A percentile compares a stretch with the other conserved stretches of the same genome.
These are phyloP conservation scores for Ceyx cyanopectus DNA, from an alignment of 2,113 vertebrate species.

Conservation along the genomic window DNA sequence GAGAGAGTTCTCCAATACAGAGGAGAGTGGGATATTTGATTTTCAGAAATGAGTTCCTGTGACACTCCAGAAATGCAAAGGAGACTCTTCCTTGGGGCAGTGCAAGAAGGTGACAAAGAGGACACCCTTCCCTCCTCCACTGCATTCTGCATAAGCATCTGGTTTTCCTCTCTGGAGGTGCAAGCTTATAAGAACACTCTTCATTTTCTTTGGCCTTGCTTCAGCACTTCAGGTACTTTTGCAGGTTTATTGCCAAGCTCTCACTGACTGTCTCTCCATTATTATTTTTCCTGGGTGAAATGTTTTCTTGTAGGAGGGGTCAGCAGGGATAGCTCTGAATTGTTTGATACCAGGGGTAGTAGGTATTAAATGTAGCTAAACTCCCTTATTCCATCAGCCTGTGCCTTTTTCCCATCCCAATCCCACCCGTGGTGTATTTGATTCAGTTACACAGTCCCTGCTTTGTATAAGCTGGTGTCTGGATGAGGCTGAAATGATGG, in stretches of 20 bases:
- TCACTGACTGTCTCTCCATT: not conserved
- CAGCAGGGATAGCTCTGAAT: not conserved
- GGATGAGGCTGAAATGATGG: not conserved
- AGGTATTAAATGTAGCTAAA: not conserved
- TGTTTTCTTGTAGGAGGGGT: not conserved
- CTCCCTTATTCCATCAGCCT: not conserved
- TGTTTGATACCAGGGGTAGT: not conserved
- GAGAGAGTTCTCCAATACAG: not conserved
- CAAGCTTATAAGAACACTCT: not conserved
- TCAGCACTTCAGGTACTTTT: not conserved
- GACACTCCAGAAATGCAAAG: not conserved
- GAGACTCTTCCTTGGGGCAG: not conserved
- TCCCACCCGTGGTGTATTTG: not conserved
- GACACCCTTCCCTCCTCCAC: not conserved
- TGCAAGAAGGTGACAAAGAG: not conserved
- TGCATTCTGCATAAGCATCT: not conserved
- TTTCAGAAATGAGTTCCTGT: not conserved
- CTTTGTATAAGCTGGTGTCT: not conserved
- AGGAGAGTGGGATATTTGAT: not conserved
- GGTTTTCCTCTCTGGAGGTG: not conserved
- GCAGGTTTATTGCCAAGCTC: not conserved
- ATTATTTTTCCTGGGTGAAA: not conserved
- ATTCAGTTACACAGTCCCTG: not conserved
- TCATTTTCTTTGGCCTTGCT: not conserved
- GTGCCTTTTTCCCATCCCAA: not conserved